Percentiles rank a stretch among this genome's conserved stretches.
These are phyloP conservation scores for Oreochromis grahami DNA, from an alignment of 2,797 vertebrate genomes.

Conservation along the genomic window DNA sequence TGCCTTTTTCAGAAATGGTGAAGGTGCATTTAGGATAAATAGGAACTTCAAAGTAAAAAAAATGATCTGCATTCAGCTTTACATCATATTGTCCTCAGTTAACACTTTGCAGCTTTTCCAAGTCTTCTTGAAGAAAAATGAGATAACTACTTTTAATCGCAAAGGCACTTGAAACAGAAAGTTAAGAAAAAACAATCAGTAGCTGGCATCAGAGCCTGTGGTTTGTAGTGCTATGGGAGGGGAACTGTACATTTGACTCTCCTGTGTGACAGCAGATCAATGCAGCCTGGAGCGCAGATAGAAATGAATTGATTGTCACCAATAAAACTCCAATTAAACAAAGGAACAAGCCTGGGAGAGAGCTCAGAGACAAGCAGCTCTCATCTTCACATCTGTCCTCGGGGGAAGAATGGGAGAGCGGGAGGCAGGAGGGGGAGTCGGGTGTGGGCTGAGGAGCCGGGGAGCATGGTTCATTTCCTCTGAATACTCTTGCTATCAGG, in stretches of 20 bases:
- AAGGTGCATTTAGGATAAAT: conserved; percentile 4
- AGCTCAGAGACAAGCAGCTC: conserved; percentile 43
- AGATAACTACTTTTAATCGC: background rate
- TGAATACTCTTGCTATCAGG: conserved; percentile 28
- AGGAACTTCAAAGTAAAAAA: conserved; percentile 2
- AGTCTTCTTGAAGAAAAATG: background rate
- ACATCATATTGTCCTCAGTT: background rate
- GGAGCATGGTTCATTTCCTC: conserved; percentile 31
- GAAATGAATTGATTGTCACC: conserved; percentile 81
- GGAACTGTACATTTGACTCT: conserved; percentile 66
- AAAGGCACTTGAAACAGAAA: conserved; percentile 24
- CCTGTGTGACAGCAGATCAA: conserved; percentile 75
- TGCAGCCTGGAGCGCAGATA: conserved; percentile 61
- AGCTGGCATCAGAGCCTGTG: conserved; percentile 15
- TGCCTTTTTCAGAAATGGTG: background rate
- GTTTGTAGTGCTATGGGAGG: conserved; percentile 39
- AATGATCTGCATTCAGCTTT: background rate
- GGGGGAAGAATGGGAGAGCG: background rate
- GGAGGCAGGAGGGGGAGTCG: conserved; percentile 11
- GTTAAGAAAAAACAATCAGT: background rate
- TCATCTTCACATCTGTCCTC: conserved; percentile 70
- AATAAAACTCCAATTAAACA: conserved; percentile 85
- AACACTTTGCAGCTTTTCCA: background rate
- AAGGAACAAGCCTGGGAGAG: conserved; percentile 59
- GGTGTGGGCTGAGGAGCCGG: background rate